Conservation (phyloP, 2,113 vertebrate species). For the Arothron firmamentum region DNA sequence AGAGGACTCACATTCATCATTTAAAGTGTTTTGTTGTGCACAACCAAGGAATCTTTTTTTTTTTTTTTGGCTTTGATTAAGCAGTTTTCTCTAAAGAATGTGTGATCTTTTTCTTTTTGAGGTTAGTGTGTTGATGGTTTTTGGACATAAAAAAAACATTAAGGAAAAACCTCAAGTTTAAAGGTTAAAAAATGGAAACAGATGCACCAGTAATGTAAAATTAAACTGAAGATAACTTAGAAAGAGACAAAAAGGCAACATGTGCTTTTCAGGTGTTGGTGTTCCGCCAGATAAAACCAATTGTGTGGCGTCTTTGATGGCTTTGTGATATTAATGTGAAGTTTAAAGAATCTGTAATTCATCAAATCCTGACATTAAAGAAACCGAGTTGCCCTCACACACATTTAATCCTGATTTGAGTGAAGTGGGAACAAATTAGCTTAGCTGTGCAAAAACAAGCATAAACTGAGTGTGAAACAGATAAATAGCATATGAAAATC, state of each 20-base stretch:
- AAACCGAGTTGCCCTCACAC: no score
- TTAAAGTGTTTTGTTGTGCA: constrained; percentile 46
- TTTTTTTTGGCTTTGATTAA: background rate
- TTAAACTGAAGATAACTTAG: constrained; percentile 11
- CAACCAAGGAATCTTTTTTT: background rate
- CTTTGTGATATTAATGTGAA: constrained; percentile 8
- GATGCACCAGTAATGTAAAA: background rate
- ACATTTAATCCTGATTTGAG: no score
- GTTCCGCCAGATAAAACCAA: background rate
- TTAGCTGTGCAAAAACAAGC: no score
- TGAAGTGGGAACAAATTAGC: no score
- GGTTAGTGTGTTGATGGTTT: no score
- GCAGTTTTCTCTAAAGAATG: no score
- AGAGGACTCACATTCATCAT: constrained; percentile 44
- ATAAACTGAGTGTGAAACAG: no score
- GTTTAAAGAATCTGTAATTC: background rate
- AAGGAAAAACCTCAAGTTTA: no score
- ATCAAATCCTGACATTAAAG: no score
- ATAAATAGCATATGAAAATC: no score
- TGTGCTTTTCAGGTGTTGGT: background rate
- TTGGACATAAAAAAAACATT: no score
- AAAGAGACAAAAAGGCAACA: constrained; percentile 3
- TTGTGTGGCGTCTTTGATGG: constrained; percentile 22
- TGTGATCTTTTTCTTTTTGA: no score
- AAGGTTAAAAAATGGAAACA: background rate